These are phyloP conservation scores for Clarias batrachus DNA, from an alignment of 2,113 vertebrate species.

Conservation along the genomic window DNA sequence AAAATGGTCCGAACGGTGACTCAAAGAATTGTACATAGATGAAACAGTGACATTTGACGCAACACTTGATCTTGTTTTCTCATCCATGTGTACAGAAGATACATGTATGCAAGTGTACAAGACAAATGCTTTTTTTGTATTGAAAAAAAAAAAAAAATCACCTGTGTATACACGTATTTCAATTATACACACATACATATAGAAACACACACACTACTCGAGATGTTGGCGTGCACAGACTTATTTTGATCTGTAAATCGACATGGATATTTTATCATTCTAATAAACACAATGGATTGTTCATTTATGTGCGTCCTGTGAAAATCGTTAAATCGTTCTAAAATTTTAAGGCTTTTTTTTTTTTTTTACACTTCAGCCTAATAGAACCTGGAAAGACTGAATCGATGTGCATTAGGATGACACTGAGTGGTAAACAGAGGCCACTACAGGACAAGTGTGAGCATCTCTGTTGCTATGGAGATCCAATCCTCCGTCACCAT, in stretches of 20 bases:
- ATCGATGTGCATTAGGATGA: not conserved
- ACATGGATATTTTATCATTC: constrained; percentile 57
- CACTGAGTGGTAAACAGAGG: constrained; percentile 8
- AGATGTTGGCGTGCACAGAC: constrained; percentile 39
- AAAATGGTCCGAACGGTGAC: not conserved
- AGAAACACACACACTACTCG: constrained; percentile 34
- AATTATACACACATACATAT: constrained; percentile 24
- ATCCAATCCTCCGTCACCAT: constrained; percentile 29
- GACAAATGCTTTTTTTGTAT: constrained; percentile 56
- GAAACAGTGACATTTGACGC: constrained; percentile 31
- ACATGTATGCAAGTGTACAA: constrained; percentile 40
- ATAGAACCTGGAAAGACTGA: not conserved
- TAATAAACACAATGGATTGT: constrained; percentile 57
- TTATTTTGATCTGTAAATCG: constrained; percentile 47
- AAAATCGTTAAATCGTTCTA: not conserved
- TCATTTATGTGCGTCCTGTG: constrained; percentile 6
- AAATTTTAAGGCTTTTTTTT: not conserved
- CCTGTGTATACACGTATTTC: constrained; percentile 9
- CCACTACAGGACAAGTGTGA: not conserved
- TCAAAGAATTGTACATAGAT: constrained; percentile 50
- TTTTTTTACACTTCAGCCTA: not conserved
- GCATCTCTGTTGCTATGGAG: constrained; percentile 51
- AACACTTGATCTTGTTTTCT: constrained; percentile 38
- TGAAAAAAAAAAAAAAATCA: constrained; percentile 24
- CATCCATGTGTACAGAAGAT: constrained; percentile 44